These are phyloP conservation scores for Merops nubicus DNA, from an alignment of 2,113 vertebrate genomes.

Conservation along the genomic window DNA sequence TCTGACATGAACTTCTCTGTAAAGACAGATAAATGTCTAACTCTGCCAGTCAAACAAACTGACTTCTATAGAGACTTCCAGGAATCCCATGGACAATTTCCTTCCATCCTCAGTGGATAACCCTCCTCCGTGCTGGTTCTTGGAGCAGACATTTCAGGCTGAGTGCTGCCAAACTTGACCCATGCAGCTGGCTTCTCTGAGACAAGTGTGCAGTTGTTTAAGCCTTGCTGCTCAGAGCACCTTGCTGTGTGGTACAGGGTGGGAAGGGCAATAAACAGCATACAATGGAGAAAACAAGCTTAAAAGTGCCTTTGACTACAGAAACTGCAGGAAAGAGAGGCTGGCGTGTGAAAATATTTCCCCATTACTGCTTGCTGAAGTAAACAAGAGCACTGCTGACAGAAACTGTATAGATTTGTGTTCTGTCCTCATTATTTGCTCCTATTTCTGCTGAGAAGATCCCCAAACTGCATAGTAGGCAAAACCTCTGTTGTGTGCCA, in stretches of 20 bases:
- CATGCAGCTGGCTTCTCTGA: neutral
- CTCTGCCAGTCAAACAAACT: neutral
- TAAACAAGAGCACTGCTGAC: constrained; percentile 17
- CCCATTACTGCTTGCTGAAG: constrained; percentile 3
- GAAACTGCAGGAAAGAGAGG: neutral
- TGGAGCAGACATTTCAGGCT: neutral
- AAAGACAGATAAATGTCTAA: no score
- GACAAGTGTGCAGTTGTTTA: neutral
- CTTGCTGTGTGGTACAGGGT: neutral
- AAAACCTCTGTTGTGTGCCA: constrained; percentile 48
- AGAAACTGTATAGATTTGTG: constrained; percentile 5
- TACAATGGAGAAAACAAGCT: neutral
- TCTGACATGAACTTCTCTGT: no score
- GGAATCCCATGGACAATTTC: neutral
- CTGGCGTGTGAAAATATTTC: constrained; percentile 4
- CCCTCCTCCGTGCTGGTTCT: neutral
- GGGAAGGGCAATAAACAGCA: neutral
- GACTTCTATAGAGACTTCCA: neutral
- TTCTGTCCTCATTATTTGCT: constrained; percentile 48
- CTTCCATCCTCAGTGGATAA: neutral
- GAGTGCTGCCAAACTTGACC: neutral
- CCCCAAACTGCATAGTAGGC: constrained; percentile 44
- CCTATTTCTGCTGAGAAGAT: neutral
- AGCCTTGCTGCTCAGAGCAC: neutral
- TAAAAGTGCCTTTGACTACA: neutral